Base-by-base conservation (phyloP, 2,888 invertebrate genomes). In the Thecocarcelia acutangulata region DNA sequence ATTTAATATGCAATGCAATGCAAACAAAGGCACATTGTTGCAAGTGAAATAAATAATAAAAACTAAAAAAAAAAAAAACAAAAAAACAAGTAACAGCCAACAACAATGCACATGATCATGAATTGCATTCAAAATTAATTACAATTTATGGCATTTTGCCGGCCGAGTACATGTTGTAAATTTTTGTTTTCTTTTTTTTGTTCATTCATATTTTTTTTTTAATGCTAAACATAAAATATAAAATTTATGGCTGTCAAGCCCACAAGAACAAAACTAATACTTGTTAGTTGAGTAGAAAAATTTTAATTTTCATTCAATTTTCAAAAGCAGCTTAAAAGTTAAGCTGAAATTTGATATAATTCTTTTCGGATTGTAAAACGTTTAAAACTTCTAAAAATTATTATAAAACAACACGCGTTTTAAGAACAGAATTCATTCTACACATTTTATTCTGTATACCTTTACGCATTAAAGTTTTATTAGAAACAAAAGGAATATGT, bases 181-280 rank as follows among this genome's bases (percentile, higher is more conserved):
- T 52, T 50, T 64, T 58, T 61, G 73, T 58, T 33, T 58, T 48
- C n/a, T n/a, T n/a, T n/a, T n/a, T n/a, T n/a, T n/a, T 61, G 73
- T 58, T 33, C 12, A 33, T 66, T 59, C 33, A 6, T 15, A 19
- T 17, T 61, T 48, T n/a, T 24, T 37, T 73, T 73, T 77, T 74
- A 54, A 81, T 77, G 68, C 64, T 73, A 64, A 69, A 56, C 69
- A 77, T 77, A 74, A 81, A 77, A 77, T 77, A n/a, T 15, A 64
- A 11, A 77, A 81, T 81, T 81, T 81, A 81, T 77, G 64, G 64
- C 58, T 72, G 72, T 78, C 78, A 78, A 77, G 64, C 70, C 77
- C 64, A 77, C 70, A 50, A 70, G 33, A 33, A 56, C 37, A 64
- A 40, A 59, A 24, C 11, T 8, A 24, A 40, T 59, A n/a, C 17